Base-by-base conservation (phyloP, 2,888 invertebrate genomes). In the Chymomyza caudatula region DNA sequence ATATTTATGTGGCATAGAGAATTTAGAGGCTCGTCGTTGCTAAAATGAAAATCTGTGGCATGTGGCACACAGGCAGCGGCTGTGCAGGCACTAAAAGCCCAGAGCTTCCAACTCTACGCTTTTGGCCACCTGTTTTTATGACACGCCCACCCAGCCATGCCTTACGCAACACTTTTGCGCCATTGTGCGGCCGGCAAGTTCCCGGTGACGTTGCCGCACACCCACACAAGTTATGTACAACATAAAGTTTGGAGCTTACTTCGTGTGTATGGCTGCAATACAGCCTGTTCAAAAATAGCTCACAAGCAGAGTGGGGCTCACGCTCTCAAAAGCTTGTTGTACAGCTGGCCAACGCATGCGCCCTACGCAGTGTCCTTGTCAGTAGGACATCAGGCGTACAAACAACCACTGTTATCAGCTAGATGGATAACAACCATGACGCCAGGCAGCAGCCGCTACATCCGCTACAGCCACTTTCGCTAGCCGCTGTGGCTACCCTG, bases 51-150 rank as follows among this genome's bases (percentile, higher is more conserved):
- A 37, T 37, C 29, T 37, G 29, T 37, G 29, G 29, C 29, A 37
- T 11, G 29, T 37, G 29, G 29, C 29, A 37, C 1, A 11, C 11
- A 37, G 5, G 29, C 11, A 37, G 29, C 11, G 8, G 11, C 29
- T 37, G 29, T 2, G 29, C 29, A 2, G 11, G 2, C 3, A 37
- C 2, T 37, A 37, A 37, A 37, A 37, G 29, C 29, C 11, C 11
- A 11, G 11, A 2, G 29, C 11, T 11, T 11, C 11, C 29, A 2
- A 37, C 29, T 37, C 11, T 11, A 37, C 3, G 11, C 29, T 11
- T 11, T 11, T 1, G 5, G 67, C 71, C 71, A 71, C 71, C 71
- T 71, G 71, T 71, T 71, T 71, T 71, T 68, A 71, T 71, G 63
- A 59, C 55, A 58, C 55, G 54, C 54, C 37, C 19, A 15, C 23